Conservation (phyloP, 1,140 invertebrate species). For the Lordiphosa mommai region DNA sequence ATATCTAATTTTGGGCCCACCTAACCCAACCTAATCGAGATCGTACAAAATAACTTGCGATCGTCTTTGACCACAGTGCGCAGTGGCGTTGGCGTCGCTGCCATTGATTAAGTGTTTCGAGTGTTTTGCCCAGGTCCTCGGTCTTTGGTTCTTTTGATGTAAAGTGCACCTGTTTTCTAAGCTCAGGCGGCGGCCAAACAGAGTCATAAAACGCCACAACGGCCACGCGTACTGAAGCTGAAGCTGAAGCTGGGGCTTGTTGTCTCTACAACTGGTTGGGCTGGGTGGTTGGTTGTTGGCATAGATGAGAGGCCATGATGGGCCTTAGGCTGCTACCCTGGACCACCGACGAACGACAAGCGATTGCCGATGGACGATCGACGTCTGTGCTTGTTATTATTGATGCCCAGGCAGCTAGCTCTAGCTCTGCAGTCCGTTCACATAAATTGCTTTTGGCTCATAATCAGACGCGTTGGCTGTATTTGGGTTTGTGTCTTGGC, state of each 20-base stretch:
- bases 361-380: constrained; percentile 18
- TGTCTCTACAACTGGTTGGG: constrained; percentile 68
- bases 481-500: constrained; percentile 8
- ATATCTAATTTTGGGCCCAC: too few species aligned
- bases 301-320: not conserved
- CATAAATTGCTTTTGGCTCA: constrained; percentile 16
- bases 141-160: constrained; percentile 52
- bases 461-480: constrained; percentile 16
- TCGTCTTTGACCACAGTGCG: constrained; percentile 33
- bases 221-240: constrained; percentile 47
- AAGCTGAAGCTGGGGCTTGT: constrained; percentile 15
- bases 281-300: constrained; percentile 6
- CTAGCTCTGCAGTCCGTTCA: too few species aligned
- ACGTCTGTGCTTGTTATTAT: constrained; percentile 65
- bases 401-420: constrained; percentile 39
- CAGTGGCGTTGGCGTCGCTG: constrained; percentile 33
- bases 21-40: too few species aligned
- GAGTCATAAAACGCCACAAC: constrained; percentile 70
- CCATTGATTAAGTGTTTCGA: constrained; percentile 76
- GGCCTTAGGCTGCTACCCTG: constrained; percentile 39
- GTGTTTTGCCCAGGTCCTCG: constrained; percentile 37
- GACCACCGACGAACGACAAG: constrained; percentile 51
- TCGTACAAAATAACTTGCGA: too few species aligned
- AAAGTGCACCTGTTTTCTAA: constrained; percentile 76
- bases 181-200: constrained; percentile 58